A percentile compares a stretch with the other conserved stretches of the same genome.
Evolutionary conservation across 2,797 vertebrate genomes (phyloP).

Genomic region (Labroides dimidiatus): DNA sequence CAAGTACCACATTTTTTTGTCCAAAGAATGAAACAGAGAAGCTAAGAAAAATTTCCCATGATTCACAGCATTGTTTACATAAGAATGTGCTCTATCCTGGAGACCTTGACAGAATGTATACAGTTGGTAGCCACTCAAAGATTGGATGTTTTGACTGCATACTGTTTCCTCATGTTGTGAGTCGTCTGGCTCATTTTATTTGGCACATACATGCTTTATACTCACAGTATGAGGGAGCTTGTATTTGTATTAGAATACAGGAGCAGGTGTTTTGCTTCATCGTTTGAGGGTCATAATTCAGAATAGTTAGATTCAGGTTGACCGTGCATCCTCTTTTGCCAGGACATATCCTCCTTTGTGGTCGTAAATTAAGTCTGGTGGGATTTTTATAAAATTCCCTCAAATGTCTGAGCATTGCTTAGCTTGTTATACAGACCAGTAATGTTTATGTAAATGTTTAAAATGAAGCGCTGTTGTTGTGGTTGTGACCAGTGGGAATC

Average conservation of each 20-base stretch:
- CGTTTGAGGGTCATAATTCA: conserved; percentile 1
- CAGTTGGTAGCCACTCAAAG: conserved; percentile 37
- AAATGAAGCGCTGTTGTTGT: too few relatives aligned
- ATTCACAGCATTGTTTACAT: conserved; percentile 25
- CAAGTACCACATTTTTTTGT: neutral
- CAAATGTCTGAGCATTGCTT: too few relatives aligned
- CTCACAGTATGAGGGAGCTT: conserved; percentile 10
- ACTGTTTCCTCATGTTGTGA: conserved; percentile 28
- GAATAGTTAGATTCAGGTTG: too few relatives aligned
- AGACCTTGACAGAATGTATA: conserved; percentile 63
- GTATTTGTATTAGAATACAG: neutral
- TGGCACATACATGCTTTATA: neutral
- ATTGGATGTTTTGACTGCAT: conserved; percentile 43
- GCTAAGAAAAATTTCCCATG: neutral
- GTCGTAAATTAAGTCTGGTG: too few relatives aligned
- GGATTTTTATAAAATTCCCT: too few relatives aligned
- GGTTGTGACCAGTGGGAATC: too few relatives aligned
- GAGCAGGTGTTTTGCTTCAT: conserved; percentile 43
- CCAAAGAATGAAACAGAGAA: conserved; percentile 2
- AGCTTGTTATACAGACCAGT: too few relatives aligned
- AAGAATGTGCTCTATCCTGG: conserved; percentile 31
- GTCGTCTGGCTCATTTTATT: conserved; percentile 33
- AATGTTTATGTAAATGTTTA: too few relatives aligned
- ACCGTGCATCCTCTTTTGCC: too few relatives aligned
- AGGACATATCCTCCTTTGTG: too few relatives aligned